These are phyloP conservation scores for Festucalex cinctus DNA, from an alignment of 2,113 vertebrate species.

Conservation along the genomic window DNA sequence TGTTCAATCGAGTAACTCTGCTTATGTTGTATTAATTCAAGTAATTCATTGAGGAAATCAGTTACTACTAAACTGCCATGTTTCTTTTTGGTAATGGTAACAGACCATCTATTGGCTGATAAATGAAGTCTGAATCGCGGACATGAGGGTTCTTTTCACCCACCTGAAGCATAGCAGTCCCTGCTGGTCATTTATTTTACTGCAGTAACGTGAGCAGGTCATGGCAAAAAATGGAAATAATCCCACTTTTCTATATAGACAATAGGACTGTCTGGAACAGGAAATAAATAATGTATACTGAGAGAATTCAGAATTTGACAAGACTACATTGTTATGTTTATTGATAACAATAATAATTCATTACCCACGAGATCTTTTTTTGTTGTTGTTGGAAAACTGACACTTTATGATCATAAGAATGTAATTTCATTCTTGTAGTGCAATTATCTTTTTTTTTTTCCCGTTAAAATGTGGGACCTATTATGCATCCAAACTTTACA, in stretches of 20 bases:
- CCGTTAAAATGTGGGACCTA: neutral
- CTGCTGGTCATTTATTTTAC: slow-evolving; percentile 48
- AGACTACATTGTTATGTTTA: too few species aligned
- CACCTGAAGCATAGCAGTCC: slow-evolving; percentile 35
- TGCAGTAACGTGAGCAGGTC: slow-evolving; percentile 5
- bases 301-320: too few species aligned
- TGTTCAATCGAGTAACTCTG: neutral
- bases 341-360: too few species aligned
- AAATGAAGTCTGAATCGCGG: neutral
- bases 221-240: neutral
- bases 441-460: neutral
- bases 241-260: neutral
- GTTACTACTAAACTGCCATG: neutral
- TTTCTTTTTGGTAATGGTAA: neutral
- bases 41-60: neutral
- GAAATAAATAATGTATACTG: too few species aligned
- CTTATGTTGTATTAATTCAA: neutral
- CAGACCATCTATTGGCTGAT: slow-evolving; percentile 7
- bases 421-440: too few species aligned
- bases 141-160: neutral
- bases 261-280: neutral
- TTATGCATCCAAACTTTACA: neutral
- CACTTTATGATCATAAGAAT: too few species aligned
- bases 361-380: too few species aligned
- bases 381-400: too few species aligned